A percentile compares a stretch with the other conserved stretches of the same genome.
Conservation (phyloP, 2,888 invertebrate species). For the Pecten maximus region DNA sequence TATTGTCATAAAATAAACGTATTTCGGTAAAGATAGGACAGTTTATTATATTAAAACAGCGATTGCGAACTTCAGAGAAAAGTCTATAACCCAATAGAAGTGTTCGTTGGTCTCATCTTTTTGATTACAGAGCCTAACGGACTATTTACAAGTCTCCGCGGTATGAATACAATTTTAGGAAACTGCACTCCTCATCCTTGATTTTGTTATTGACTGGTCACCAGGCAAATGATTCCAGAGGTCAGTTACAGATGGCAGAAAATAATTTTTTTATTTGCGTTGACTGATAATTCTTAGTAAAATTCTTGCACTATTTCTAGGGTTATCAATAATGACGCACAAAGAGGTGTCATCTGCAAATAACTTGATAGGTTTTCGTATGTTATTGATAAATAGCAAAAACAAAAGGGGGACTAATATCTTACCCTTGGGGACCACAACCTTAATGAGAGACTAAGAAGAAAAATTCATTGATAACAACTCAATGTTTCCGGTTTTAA, state of each 20-base stretch:
- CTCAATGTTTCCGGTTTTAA: too few species aligned
- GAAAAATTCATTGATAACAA: too few species aligned
- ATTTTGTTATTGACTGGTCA: too few species aligned
- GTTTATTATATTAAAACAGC: too few species aligned
- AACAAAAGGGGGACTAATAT: too few species aligned
- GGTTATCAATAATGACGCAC: neutral
- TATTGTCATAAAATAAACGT: too few species aligned
- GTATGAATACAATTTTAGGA: neutral
- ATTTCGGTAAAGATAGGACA: too few species aligned
- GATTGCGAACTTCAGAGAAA: too few species aligned
- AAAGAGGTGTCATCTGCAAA: slow-evolving; percentile 36
- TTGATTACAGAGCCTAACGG: neutral
- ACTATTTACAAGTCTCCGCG: neutral
- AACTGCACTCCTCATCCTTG: neutral
- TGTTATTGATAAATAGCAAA: too few species aligned
- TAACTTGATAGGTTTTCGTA: neutral
- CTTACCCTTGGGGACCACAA: too few species aligned
- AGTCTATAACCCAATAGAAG: neutral
- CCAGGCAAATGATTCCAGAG: neutral
- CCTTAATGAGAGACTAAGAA: too few species aligned
- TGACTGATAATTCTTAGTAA: neutral
- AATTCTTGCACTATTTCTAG: neutral
- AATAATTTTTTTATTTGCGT: neutral
- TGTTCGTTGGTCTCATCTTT: neutral
- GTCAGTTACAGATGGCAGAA: neutral